These are phyloP conservation scores for Sitta europaea DNA, from an alignment of 2,113 vertebrate species.

Conservation along the genomic window DNA sequence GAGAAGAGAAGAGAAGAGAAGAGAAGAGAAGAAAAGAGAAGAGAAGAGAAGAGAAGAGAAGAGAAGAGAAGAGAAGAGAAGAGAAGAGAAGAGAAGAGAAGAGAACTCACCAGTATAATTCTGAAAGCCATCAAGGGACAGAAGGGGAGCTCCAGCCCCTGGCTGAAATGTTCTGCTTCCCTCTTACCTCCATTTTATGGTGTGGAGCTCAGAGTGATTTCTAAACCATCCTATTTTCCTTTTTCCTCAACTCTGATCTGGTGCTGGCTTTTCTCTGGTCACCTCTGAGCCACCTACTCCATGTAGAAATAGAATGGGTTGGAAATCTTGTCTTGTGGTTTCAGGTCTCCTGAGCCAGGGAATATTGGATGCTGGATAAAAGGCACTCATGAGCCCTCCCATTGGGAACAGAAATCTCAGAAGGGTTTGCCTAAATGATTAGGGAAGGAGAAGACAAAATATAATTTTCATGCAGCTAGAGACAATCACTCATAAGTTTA, in stretches of 20 bases:
- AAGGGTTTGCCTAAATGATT: background rate
- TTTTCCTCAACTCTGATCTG: background rate
- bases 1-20: background rate
- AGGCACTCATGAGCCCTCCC: background rate
- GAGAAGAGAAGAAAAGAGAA: too few relatives aligned
- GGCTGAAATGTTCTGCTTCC: background rate
- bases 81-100: background rate
- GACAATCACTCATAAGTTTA: fast-evolving
- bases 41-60: too few relatives aligned
- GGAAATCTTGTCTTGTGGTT: background rate
- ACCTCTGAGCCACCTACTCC: background rate
- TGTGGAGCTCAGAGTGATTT: background rate
- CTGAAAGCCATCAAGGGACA: background rate
- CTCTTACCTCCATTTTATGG: background rate
- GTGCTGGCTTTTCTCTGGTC: background rate
- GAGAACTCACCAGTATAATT: background rate
- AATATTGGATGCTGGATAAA: background rate
- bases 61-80: too few relatives aligned
- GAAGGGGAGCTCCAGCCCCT: background rate
- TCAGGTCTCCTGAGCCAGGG: background rate
- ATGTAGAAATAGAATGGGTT: background rate
- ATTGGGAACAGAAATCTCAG: background rate
- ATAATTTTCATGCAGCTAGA: background rate
- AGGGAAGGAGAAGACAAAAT: background rate
- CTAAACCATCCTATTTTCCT: background rate